Evolutionary conservation across 2,888 invertebrate genomes (phyloP), one percentile per base, ranked within the genome.

Genomic region (Heteromurus nitidus): DNA sequence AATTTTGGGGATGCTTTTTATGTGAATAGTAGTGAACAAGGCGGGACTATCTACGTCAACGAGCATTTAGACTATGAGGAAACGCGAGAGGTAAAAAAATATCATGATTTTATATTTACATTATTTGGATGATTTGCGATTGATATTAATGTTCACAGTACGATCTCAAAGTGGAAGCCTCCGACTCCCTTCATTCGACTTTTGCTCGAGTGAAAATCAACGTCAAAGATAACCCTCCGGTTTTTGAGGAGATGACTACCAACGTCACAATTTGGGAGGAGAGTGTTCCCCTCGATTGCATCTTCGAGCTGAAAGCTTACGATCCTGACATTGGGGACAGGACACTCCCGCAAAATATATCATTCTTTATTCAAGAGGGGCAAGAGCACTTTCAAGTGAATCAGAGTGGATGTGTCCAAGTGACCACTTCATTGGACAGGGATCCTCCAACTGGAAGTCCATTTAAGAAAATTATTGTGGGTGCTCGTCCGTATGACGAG

Each of bases 361-460:
- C 93, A 0, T 93, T 91, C 13, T 91, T 95, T 67, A 93, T 94
- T 0, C 94, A 93, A 80, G 92, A 93, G 31, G 93, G 94, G 67
- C 93, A 94, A 81, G 92, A 93, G 64, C 92, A 93, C 84, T 91
- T 96, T 13, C 91, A 91, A 68, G 94, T 96, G 50, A 93, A 94
- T 87, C 92, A 93, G 79, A 90, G 91, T 16, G 96, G 96, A 0
- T 96, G 96, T 88, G 87, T 87, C 3, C 68, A 42, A 62, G 89
- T 94, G 72, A 93, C 92, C 20, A 94, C 92, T 88, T 94, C 95
- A 0, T 90, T 98, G 64, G 97, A 98, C 89, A 91, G 98, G 20
- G 99, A 99, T 90, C 93, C 93, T 65, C 98, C 98, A 0, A 91
- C 93, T 86, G 98, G 98, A 0, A 94, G 93, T 87, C 93, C 94